A percentile compares a stretch with the other conserved stretches of the same genome.
phyloP scores from a whole-genome alignment of 2,888 invertebrate species.

The Stenolophus ochropezus region DNA sequence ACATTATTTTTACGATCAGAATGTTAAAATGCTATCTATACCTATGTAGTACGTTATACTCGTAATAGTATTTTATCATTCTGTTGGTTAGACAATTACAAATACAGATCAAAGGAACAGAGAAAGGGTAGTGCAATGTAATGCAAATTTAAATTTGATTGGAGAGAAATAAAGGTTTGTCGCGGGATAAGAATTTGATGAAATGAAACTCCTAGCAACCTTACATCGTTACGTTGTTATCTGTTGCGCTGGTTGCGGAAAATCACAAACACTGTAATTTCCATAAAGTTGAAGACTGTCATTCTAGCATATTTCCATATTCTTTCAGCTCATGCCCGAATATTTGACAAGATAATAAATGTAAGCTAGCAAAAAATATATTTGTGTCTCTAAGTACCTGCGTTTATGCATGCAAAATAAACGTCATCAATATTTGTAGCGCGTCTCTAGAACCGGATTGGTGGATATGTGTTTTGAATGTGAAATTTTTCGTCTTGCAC shows the following conservation, averaged over 20 bases:
- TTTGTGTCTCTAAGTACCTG: conserved; percentile 33
- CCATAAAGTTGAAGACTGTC: conserved; percentile 14
- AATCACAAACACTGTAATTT: conserved; percentile 2
- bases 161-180: neutral
- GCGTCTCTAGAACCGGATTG: conserved; percentile 31
- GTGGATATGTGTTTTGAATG: conserved; percentile 47
- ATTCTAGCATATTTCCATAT: neutral
- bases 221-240: neutral
- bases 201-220: neutral
- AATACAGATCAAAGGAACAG: neutral
- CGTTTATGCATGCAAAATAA: conserved; percentile 47
- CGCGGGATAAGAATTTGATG: neutral
- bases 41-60: too few relatives aligned
- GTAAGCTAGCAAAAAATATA: neutral
- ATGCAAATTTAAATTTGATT: neutral
- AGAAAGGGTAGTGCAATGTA: neutral
- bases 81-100: too few relatives aligned
- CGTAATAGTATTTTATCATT: too few relatives aligned
- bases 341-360: conserved; percentile 1
- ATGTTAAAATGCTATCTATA: too few relatives aligned
- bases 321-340: neutral
- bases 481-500: neutral
- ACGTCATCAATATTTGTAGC: conserved; percentile 32
- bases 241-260: neutral
- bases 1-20: too few relatives aligned